Evolutionary conservation across 2,797 vertebrate species (phyloP).

Genomic region (Xiphorhynchus erythropygius): DNA sequence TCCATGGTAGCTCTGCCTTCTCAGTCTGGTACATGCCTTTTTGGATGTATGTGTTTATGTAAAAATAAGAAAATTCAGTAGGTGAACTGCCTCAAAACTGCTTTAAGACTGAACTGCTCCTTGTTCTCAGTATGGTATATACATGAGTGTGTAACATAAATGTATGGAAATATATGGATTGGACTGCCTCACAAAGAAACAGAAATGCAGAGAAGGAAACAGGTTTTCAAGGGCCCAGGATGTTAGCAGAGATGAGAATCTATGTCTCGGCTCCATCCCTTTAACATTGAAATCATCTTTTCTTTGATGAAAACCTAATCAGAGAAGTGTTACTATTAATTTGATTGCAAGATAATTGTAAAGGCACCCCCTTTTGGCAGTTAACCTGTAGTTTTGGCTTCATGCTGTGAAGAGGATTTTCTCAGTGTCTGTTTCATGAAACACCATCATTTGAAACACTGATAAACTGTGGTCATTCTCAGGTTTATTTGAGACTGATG

Average conservation of each 20-base stretch:
- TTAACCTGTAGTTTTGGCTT: background rate
- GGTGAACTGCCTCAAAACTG: background rate
- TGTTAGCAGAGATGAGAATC: background rate
- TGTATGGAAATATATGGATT: background rate
- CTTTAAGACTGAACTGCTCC: background rate
- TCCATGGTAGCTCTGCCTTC: background rate
- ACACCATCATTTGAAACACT: background rate
- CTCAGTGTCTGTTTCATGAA: background rate
- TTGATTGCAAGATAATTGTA: background rate
- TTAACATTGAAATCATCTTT: background rate
- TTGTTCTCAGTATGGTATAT: background rate
- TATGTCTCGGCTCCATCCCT: background rate
- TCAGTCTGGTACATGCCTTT: background rate
- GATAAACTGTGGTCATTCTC: background rate
- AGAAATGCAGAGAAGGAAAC: background rate
- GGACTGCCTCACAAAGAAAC: background rate
- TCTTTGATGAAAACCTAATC: background rate
- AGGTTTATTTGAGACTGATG: slow-evolving; percentile 3
- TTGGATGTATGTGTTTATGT: background rate
- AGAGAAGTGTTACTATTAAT: background rate
- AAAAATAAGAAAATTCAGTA: background rate
- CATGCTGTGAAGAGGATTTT: background rate
- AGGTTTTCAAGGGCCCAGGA: background rate
- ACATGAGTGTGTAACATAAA: background rate
- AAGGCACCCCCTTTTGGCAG: background rate